A percentile compares a stretch with the other conserved stretches of the same genome.
These are phyloP conservation scores for Serrognathus titanus DNA, from an alignment of 2,888 invertebrate species.

Conservation along the genomic window DNA sequence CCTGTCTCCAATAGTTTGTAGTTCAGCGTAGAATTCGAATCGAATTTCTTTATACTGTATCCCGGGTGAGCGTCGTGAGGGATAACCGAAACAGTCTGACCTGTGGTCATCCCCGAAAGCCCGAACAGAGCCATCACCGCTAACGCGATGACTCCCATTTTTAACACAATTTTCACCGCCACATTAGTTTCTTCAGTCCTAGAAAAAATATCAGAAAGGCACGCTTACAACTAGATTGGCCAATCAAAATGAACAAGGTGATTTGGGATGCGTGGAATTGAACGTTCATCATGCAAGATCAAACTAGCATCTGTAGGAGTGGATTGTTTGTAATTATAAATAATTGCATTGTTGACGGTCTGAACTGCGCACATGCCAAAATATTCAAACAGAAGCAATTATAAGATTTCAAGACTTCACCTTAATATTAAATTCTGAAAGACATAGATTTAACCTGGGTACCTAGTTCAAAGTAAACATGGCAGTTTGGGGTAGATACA, in stretches of 20 bases:
- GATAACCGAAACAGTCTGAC: slow-evolving; percentile 58
- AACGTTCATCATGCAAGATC: too few species aligned
- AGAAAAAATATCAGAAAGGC: slow-evolving; percentile 2
- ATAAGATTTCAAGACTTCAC: too few species aligned
- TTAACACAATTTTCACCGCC: slow-evolving; percentile 32
- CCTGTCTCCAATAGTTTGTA: slow-evolving; percentile 74
- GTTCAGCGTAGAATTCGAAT: slow-evolving; percentile 56
- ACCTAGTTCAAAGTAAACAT: too few species aligned
- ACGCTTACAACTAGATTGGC: not conserved
- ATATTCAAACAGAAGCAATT: too few species aligned
- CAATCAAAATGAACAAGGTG: not conserved
- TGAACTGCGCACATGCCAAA: too few species aligned
- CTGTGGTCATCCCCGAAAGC: slow-evolving; percentile 16
- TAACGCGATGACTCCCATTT: slow-evolving; percentile 33
- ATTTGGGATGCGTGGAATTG: too few species aligned
- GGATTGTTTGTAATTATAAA: too few species aligned
- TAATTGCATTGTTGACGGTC: too few species aligned
- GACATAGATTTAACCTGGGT: too few species aligned
- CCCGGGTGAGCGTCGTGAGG: slow-evolving; percentile 90
- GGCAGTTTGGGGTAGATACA: too few species aligned
- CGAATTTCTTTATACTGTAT: slow-evolving; percentile 79
- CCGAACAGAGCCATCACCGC: slow-evolving; percentile 31
- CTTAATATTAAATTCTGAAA: too few species aligned
- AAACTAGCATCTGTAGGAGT: too few species aligned
- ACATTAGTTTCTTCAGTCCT: slow-evolving; percentile 18